These are phyloP conservation scores for Magallana ariakensis DNA, from an alignment of 1,140 invertebrate species.

Conservation along the genomic window DNA sequence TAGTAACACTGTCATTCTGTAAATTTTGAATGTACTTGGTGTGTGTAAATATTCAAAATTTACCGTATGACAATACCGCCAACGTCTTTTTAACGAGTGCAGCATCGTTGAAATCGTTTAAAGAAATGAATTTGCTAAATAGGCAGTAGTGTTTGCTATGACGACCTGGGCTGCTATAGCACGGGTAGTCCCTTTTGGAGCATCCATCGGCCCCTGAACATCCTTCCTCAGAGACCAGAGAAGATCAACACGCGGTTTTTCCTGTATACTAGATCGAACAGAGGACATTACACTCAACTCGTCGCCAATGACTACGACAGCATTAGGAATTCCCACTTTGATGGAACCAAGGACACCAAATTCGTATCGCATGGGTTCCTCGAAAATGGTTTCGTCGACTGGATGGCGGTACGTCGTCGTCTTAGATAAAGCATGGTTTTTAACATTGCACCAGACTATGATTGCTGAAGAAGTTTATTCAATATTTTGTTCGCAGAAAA, in stretches of 20 bases:
- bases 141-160: constrained; percentile 87
- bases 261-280: constrained; percentile 79
- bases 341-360: constrained; percentile 80
- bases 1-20: too few species aligned
- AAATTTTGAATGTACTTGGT: too few species aligned
- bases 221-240: constrained; percentile 91
- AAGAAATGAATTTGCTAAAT: too few species aligned
- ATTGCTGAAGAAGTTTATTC: too few species aligned
- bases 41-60: too few species aligned
- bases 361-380: constrained; percentile 97
- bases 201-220: constrained; percentile 84
- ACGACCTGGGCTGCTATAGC: constrained; percentile 95
- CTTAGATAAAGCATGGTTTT: too few species aligned
- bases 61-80: too few species aligned
- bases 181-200: constrained; percentile 95
- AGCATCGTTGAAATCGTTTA: too few species aligned
- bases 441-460: too few species aligned
- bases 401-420: constrained; percentile 83
- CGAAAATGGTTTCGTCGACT: constrained; percentile 91
- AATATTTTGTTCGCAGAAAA: constrained; percentile 55
- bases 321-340: constrained; percentile 76
- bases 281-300: constrained; percentile 66
- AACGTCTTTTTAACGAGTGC: too few species aligned
- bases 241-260: constrained; percentile 86
- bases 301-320: constrained; percentile 75